Evolutionary conservation across 2,113 vertebrate genomes (phyloP).

Genomic region (Fregata magnificens): DNA sequence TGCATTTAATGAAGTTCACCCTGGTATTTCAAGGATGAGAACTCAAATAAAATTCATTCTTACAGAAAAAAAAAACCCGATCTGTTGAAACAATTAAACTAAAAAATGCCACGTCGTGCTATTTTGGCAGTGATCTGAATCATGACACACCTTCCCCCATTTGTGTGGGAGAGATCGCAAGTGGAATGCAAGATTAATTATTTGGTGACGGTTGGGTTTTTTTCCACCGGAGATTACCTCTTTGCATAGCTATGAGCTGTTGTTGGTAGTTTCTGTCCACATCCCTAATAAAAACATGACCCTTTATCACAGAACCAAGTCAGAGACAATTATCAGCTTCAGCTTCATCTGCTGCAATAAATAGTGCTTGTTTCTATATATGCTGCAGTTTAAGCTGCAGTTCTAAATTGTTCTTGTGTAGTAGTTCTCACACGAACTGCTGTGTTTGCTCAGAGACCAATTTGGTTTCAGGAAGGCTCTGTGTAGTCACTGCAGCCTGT

Average conservation of each 20-base stretch:
- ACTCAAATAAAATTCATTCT: neutral
- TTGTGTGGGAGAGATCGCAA: slow-evolving; percentile 39
- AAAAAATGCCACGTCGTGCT: neutral
- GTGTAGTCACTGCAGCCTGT: slow-evolving; percentile 2
- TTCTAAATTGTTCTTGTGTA: neutral
- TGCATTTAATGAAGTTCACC: neutral
- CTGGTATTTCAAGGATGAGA: neutral
- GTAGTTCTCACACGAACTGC: neutral
- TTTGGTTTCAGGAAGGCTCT: neutral
- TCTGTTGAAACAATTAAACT: slow-evolving; percentile 32
- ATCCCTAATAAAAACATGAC: neutral
- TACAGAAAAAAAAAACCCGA: neutral
- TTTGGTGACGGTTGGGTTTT: neutral
- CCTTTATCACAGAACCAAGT: neutral
- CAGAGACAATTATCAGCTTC: neutral
- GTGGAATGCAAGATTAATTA: slow-evolving; percentile 47
- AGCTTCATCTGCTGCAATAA: neutral
- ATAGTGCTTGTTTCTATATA: neutral
- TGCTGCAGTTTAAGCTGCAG: neutral
- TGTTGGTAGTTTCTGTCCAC: neutral
- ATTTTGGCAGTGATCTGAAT: slow-evolving; percentile 47
- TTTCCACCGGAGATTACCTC: slow-evolving; percentile 4
- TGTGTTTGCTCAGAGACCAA: neutral
- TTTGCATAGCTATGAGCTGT: neutral
- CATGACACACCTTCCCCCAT: slow-evolving; percentile 41